These are phyloP conservation scores for mouse (Mus musculus) DNA, from an alignment of 2,113 vertebrate genomes.

Conservation along the genomic window DNA sequence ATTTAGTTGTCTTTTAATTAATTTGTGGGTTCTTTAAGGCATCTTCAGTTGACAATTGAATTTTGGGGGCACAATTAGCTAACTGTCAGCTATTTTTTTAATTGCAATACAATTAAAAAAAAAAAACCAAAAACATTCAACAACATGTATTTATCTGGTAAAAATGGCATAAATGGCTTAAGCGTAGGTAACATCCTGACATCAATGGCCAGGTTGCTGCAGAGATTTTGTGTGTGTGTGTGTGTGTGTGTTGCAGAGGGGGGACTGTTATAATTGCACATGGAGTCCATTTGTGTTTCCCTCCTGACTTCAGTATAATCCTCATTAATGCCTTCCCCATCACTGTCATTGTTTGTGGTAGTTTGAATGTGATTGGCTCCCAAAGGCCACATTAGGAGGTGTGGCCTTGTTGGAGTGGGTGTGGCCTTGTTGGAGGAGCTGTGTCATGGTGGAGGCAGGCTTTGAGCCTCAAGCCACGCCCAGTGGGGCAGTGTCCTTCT, in stretches of 20 bases:
- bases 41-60: background rate
- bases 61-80: background rate
- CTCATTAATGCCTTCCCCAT: background rate
- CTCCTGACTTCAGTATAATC: background rate
- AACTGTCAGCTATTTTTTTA: conserved; percentile 48
- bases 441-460: background rate
- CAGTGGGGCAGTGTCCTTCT: background rate
- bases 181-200: no score
- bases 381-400: background rate
- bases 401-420: background rate
- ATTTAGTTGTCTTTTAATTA: background rate
- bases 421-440: background rate
- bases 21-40: background rate
- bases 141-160: background rate
- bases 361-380: background rate
- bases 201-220: background rate
- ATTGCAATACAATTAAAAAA: background rate
- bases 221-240: background rate
- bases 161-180: background rate
- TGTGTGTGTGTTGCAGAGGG: no score
- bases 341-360: background rate
- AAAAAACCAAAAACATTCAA: background rate
- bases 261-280: fast-evolving
- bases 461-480: background rate
- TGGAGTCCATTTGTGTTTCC: background rate